These are phyloP conservation scores for Diplolepis rosae DNA, from an alignment of 2,888 invertebrate species.

Conservation along the genomic window DNA sequence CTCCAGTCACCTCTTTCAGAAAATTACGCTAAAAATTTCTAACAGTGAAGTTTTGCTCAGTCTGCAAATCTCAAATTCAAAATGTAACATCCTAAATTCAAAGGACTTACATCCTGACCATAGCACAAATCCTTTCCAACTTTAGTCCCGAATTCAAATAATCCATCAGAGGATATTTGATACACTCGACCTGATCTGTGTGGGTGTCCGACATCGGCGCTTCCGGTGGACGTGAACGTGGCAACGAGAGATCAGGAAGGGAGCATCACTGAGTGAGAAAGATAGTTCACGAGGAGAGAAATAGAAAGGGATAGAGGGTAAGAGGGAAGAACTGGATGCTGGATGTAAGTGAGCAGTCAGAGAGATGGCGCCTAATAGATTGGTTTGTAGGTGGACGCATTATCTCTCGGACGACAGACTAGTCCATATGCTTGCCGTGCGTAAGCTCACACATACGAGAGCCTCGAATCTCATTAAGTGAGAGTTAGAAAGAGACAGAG, in stretches of 20 bases:
- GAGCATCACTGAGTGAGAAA: slow-evolving; percentile 43
- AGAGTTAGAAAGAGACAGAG: slow-evolving; percentile 28
- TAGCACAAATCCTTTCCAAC: slow-evolving; percentile 44
- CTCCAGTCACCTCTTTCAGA: no score
- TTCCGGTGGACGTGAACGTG: slow-evolving; percentile 62
- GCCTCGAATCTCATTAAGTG: slow-evolving; percentile 28
- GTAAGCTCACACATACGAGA: slow-evolving; percentile 44
- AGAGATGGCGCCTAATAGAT: slow-evolving; percentile 74
- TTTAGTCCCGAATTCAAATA: slow-evolving; percentile 29
- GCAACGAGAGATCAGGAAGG: slow-evolving; percentile 46
- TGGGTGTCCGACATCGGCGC: slow-evolving; percentile 65
- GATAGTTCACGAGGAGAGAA: slow-evolving; percentile 40
- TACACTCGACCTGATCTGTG: slow-evolving; percentile 53
- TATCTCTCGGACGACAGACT: slow-evolving; percentile 63
- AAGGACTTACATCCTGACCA: neutral
- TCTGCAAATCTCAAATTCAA: neutral
- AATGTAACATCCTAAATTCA: neutral
- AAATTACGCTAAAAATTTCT: no score
- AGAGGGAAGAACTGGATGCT: slow-evolving; percentile 49
- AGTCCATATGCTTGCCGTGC: slow-evolving; percentile 42
- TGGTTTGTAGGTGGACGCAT: slow-evolving; percentile 74
- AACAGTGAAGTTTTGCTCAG: no score
- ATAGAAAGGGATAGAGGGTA: slow-evolving; percentile 48
- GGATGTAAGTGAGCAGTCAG: slow-evolving; percentile 72
- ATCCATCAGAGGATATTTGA: slow-evolving; percentile 39